phyloP scores from a whole-genome alignment of 2,888 invertebrate species.

The Drosophila paramelanica region DNA sequence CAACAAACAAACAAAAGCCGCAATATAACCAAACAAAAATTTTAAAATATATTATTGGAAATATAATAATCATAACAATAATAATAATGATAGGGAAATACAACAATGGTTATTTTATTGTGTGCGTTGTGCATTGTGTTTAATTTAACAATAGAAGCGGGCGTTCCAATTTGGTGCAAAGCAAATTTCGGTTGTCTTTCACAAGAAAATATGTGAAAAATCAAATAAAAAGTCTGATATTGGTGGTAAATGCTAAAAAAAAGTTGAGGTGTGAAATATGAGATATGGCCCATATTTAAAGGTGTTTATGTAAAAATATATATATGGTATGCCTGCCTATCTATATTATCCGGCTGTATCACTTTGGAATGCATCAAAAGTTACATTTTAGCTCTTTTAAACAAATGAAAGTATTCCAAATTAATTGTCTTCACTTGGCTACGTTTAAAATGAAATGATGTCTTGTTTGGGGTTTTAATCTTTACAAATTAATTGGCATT shows the following conservation, averaged over 20 bases:
- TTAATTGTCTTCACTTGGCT: constrained; percentile 18
- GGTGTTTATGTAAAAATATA: too few relatives aligned
- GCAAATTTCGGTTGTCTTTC: constrained; percentile 34
- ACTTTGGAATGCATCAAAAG: constrained; percentile 18
- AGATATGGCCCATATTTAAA: too few relatives aligned
- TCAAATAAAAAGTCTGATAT: not conserved
- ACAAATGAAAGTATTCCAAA: constrained; percentile 33
- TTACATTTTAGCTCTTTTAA: not conserved
- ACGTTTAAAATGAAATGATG: constrained; percentile 28
- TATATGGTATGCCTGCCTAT: not conserved
- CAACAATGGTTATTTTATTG: constrained; percentile 30
- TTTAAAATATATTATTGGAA: constrained; percentile 41
- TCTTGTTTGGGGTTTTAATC: constrained; percentile 48
- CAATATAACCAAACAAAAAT: constrained; percentile 31
- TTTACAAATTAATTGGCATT: constrained; percentile 63
- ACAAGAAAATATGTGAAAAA: constrained; percentile 11
- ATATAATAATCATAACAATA: constrained; percentile 23
- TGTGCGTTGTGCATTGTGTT: constrained; percentile 32
- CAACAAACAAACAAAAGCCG: constrained; percentile 37
- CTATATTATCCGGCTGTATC: constrained; percentile 13
- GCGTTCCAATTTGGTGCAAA: constrained; percentile 48
- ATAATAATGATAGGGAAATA: constrained; percentile 40
- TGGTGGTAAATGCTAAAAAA: not conserved
- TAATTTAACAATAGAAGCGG: constrained; percentile 42
- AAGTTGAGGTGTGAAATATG: constrained; percentile 21